Evolutionary conservation across 2,888 invertebrate species (phyloP).

Genomic region (Myathropa florea): DNA sequence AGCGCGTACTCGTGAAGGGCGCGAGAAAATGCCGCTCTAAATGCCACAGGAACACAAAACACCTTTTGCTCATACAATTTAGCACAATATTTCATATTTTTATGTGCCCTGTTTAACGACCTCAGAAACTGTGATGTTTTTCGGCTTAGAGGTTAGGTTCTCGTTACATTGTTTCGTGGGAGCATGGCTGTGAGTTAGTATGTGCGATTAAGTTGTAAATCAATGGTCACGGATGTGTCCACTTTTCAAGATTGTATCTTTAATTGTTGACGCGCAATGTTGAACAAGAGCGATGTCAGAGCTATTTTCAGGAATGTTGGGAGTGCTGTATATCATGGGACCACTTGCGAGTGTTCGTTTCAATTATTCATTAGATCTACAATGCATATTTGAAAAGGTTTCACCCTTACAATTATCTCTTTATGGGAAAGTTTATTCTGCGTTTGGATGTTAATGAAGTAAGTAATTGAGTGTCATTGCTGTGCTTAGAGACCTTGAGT

Average conservation of each 20-base stretch:
- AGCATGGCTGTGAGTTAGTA: constrained; percentile 29
- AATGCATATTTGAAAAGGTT: background rate
- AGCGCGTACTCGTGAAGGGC: constrained; percentile 27
- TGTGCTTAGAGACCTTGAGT: background rate
- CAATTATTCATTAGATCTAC: background rate
- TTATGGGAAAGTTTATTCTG: background rate
- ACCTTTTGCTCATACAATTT: constrained; percentile 53
- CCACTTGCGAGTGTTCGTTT: background rate
- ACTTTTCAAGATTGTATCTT: constrained; percentile 35
- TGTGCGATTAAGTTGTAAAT: constrained; percentile 51
- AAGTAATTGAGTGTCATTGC: background rate
- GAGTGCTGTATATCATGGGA: background rate
- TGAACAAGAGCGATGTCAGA: background rate
- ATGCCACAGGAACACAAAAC: constrained; percentile 31
- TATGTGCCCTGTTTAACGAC: constrained; percentile 59
- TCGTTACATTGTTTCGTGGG: constrained; percentile 5
- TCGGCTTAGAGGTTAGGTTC: constrained; percentile 11
- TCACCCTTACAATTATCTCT: background rate
- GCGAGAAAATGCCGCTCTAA: constrained; percentile 27
- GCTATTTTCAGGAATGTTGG: background rate
- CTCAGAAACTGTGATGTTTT: constrained; percentile 25
- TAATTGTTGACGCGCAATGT: constrained; percentile 6
- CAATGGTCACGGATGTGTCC: constrained; percentile 62
- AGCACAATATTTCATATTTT: constrained; percentile 68
- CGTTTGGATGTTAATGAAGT: background rate